Evolutionary conservation across 2,113 vertebrate species (phyloP), one percentile per base, ranked within the genome.

Genomic region (Psittacara wagleri): DNA sequence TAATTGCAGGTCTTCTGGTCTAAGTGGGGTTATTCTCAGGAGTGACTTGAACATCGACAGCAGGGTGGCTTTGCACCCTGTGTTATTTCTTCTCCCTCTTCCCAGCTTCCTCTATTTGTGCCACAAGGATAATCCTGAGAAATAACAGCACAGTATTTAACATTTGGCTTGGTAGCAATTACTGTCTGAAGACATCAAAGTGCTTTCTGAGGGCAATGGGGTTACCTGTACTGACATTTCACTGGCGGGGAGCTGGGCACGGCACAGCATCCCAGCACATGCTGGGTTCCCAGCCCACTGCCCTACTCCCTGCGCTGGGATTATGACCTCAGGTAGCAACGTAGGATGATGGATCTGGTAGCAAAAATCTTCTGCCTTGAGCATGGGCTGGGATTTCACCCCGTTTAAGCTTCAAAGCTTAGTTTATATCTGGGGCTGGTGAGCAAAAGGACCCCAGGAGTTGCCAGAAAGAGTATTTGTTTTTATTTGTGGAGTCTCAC

Each of bases 1-100:
- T 96, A 93, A 94, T 90, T 94, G 87, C 33, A 74, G 85, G 48
- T 86, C 25, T 74, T 87, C 51, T 91, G 39, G 51, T 86, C 59
- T 52, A 64, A 88, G 46, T 25, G 54, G 37, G 28, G 14, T 86
- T 82, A 91, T 89, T 89, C 90, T 92, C 44, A 29, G 66, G 55
- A 82, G 31, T 44, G 44, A 80, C 57, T 64, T 31, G 24, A 62
- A 76, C 75, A 25, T 10, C 2, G 0, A 46, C 37, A 76, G 44
- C 69, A 68, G 22, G 75, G 52, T 64, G 57, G 41, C 46, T 82
- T 91, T 90, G 68, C 7, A 37, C 61, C 37, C 75, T 69, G 5
- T 91, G 62, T 68, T 81, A 79, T 85, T 96, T 92, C 44, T 64
- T 89, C 37, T 85, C 39, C 41, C 49, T 91, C 62, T 93, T 91